Evolutionary conservation across 2,113 vertebrate species (phyloP), one percentile per base, ranked within the genome.

Genomic region (Cariama cristata): DNA sequence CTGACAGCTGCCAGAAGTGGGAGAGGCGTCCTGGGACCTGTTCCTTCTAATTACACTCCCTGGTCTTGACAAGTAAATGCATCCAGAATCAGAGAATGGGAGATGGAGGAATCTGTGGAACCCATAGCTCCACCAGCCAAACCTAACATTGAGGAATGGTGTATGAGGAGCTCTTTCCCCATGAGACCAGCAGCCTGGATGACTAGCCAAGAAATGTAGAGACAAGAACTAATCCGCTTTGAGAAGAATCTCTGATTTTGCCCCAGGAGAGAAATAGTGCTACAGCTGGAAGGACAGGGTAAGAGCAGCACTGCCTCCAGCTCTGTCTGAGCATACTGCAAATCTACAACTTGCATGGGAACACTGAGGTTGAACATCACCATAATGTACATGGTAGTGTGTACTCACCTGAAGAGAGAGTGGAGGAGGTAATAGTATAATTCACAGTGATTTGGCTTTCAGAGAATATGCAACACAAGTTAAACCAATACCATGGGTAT

Each of bases 1-100:
- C 88, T 93, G 84, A 80, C 93, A 89, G 83, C 59, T 94, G 95
- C 94, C 96, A 96, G 85, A 42, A 85, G 85, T 84, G 86, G 79
- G 93, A 93, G 68, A 94, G 90, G 92, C 86, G 59, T 93, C 92
- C 80, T 93, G 95, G 80, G 94, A 96, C 87, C 83, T 93, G 91
- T 67, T 94, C 79, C 90, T 50, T 93, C 75, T 90, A 93, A 94
- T 97, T 96, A 92, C 32, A 28, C 82, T 97, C 92, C 96, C 45
- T 89, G 93, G 88, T 79, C 94, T 89, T 93, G 93, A 81, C 95
- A 93, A 94, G 96, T 79, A 79, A 85, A 73, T 73, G 77, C 79
- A 40, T 94, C 91, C 79, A 90, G 74, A 67, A 20, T 9, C 33
- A 24, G 77, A 77, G 86, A 42, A 79, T 52, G 60, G 86, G 63